Percentiles rank a stretch among this genome's conserved stretches.
Conservation (phyloP, 2,797 vertebrate genomes). For the Pangasius larnaudii region DNA sequence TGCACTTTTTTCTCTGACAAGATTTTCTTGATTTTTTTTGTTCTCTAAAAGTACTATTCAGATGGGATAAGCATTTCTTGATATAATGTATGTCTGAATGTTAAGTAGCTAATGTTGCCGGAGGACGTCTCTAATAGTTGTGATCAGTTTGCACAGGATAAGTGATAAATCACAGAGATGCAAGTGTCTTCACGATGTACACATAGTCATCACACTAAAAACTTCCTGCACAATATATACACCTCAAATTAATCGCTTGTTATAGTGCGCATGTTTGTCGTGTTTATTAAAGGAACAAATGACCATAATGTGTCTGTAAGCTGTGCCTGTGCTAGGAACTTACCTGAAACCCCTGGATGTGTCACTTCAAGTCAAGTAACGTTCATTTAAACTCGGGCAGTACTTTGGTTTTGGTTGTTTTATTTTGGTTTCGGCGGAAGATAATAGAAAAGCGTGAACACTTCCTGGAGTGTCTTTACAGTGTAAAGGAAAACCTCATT, state of each 20-base stretch:
- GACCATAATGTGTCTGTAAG: not conserved
- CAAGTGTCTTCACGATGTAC: not conserved
- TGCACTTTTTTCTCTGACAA: not conserved
- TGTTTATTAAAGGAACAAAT: not conserved
- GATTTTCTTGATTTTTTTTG: not conserved
- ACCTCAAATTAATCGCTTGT: not conserved
- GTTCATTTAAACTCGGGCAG: not conserved
- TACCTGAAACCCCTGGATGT: not conserved
- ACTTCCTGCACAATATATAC: not conserved
- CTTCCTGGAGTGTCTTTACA: not conserved
- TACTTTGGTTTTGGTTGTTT: not conserved
- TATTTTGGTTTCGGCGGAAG: not conserved
- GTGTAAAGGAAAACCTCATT: not conserved
- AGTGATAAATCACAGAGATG: not conserved
- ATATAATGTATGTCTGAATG: not conserved
- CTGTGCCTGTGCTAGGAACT: not conserved
- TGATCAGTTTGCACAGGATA: not conserved
- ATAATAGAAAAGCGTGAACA: not conserved
- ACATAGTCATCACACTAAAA: not conserved
- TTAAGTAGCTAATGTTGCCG: not conserved
- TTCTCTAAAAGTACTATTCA: not conserved
- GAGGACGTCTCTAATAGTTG: not conserved
- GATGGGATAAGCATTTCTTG: not conserved
- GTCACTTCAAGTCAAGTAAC: not conserved
- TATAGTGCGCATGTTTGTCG: not conserved